Conservation (phyloP, 2,888 invertebrate genomes). For the Chymomyza fuscimana region DNA sequence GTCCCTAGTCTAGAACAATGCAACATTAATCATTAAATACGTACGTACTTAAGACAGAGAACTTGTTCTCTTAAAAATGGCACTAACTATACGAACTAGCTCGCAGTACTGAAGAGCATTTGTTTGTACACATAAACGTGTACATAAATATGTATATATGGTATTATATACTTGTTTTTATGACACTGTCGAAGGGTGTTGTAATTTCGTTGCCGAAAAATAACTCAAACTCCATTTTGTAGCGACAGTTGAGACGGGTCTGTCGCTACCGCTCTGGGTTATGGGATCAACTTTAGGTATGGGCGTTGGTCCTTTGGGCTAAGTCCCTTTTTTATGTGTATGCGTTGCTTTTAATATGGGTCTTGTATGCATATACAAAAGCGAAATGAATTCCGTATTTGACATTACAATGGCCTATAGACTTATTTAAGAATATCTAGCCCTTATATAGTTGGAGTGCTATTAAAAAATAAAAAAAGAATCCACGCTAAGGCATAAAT, state of each 20-base stretch:
- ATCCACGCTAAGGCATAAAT: not conserved
- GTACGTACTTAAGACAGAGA: too few relatives aligned
- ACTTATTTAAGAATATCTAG: conserved; percentile 24
- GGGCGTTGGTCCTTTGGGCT: not conserved
- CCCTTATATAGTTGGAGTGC: conserved; percentile 3
- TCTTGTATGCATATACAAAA: conserved; percentile 34
- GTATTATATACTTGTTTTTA: conserved; percentile 38
- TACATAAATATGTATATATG: conserved; percentile 20
- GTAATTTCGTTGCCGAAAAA: conserved; percentile 71
- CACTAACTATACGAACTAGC: too few relatives aligned
- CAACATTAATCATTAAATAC: too few relatives aligned
- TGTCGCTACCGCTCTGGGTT: not conserved
- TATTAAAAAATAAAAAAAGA: not conserved
- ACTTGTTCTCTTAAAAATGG: too few relatives aligned
- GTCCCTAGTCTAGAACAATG: too few relatives aligned
- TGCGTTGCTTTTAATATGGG: conserved; percentile 21
- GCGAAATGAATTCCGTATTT: conserved; percentile 58
- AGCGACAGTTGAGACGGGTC: not conserved
- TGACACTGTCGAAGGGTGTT: conserved; percentile 68
- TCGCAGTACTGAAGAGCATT: too few relatives aligned
- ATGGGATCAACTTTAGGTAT: not conserved
- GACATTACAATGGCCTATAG: conserved; percentile 59
- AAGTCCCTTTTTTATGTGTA: not conserved
- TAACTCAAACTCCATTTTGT: conserved; percentile 71
- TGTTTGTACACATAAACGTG: conserved; percentile 11